Evolutionary conservation across 1,140 invertebrate species (phyloP).

Genomic region (Nasonia longicornis): DNA sequence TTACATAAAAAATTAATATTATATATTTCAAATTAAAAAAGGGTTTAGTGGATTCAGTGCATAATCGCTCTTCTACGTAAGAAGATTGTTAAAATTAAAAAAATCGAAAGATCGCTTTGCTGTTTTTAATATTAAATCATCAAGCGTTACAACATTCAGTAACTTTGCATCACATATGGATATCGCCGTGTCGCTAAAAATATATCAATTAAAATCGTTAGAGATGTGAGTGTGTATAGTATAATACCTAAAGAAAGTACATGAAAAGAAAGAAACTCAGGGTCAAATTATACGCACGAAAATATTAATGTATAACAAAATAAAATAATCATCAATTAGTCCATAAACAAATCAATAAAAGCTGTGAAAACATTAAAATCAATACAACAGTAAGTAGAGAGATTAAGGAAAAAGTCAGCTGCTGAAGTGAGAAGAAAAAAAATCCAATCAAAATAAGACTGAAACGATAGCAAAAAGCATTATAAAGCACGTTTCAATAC

Average conservation of each 20-base stretch:
- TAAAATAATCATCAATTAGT: not conserved
- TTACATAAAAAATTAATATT: too few species aligned
- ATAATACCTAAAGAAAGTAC: not conserved
- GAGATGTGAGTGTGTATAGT: not conserved
- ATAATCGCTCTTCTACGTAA: not conserved
- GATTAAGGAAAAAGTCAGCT: not conserved
- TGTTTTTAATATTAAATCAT: not conserved
- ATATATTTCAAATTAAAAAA: too few species aligned
- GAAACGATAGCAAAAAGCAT: not conserved
- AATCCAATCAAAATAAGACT: not conserved
- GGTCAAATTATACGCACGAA: not conserved
- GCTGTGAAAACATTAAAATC: not conserved
- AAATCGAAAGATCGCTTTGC: not conserved
- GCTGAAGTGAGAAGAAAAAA: not conserved
- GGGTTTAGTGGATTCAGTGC: not conserved
- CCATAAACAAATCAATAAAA: not conserved
- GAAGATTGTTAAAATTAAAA: not conserved
- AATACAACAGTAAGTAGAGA: constrained; percentile 4
- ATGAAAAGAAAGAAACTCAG: constrained; percentile 17
- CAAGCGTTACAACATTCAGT: not conserved
- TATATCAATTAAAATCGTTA: not conserved
- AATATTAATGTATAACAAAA: not conserved
- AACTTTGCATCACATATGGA: not conserved
- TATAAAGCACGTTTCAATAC: constrained; percentile 23
- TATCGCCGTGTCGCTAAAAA: not conserved